Base-by-base conservation (phyloP, 2,797 vertebrate genomes). In the Alfaro cultratus region DNA sequence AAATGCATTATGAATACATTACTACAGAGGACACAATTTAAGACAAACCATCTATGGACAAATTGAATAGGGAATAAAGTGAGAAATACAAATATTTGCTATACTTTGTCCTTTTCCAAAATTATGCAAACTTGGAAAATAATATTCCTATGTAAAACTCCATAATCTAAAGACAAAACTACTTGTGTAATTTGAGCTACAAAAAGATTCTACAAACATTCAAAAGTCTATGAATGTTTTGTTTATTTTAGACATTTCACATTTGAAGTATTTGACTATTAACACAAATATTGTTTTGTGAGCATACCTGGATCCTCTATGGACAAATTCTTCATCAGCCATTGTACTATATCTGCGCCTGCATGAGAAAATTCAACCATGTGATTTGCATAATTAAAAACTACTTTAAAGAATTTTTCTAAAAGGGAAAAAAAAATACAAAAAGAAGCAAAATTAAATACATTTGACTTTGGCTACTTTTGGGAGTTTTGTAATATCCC, bases 331-430 rank as follows among this genome's bases (percentile, higher is more conserved):
- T 98, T 99, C 96, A 98, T 97, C 86, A 99, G 92, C 99, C 99
- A 99, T 91, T 98, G 98, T 1, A 99, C 97, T 83, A 99, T 96
- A 89, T 99, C 99, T 80, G 97, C 85, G 87, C 99, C 98, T 99
- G 83, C 55, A 83, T 91, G 83, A 75, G 51, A 21, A 34, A 12
- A 60, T 45, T 6, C 18, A 55, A 2, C 5, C 7, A 72, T 16
- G 12, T 72, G 23, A 68, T 12, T 41, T 68, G 21, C 41, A 71
- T 31, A 72, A 26, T 72, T 45, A 41, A 43, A 68, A 13, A 68
- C 16, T 6, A 15, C 23, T 10, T 23, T 23, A 26, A 51, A 51
- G 0, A 2, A 9, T 51, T 51, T 23, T 23, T 51, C 21, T 23
- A 51, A 23, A 39, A 43, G 0, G 41, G 1, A 8, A 45, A 71